Evolutionary conservation across 2,113 vertebrate species (phyloP).

Genomic region (Neomonachus schauinslandi): DNA sequence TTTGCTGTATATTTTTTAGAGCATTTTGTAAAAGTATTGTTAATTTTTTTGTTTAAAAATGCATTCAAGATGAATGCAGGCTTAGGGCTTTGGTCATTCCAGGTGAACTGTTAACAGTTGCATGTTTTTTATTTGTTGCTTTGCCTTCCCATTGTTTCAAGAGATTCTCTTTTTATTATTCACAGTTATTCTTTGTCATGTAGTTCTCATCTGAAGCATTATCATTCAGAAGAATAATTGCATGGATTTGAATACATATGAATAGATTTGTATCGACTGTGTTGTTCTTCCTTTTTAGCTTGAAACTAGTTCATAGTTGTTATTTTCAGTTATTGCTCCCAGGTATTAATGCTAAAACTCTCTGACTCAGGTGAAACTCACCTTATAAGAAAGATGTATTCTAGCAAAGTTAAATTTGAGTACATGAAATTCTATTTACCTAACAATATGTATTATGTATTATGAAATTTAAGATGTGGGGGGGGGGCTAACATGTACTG

Average conservation of each 20-base stretch:
- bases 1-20: background rate
- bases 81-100: background rate
- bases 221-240: slow-evolving; percentile 1
- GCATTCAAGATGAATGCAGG: background rate
- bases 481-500: background rate
- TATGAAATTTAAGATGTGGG: slow-evolving; percentile 24
- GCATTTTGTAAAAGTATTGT: background rate
- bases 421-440: background rate
- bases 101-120: background rate
- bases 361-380: background rate
- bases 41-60: slow-evolving; percentile 29
- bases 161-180: slow-evolving; percentile 43
- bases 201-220: background rate
- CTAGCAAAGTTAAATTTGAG: slow-evolving; percentile 22
- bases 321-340: background rate
- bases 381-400: background rate
- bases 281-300: slow-evolving; percentile 33
- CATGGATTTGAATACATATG: slow-evolving; percentile 45
- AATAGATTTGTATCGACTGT: slow-evolving; percentile 22
- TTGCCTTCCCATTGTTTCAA: slow-evolving; percentile 26
- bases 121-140: background rate
- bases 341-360: background rate
- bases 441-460: background rate
- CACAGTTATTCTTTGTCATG: slow-evolving; percentile 17
- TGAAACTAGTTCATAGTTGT: background rate